phyloP scores from a whole-genome alignment of 1,140 invertebrate genomes.

The Adoxophyes honmai region DNA sequence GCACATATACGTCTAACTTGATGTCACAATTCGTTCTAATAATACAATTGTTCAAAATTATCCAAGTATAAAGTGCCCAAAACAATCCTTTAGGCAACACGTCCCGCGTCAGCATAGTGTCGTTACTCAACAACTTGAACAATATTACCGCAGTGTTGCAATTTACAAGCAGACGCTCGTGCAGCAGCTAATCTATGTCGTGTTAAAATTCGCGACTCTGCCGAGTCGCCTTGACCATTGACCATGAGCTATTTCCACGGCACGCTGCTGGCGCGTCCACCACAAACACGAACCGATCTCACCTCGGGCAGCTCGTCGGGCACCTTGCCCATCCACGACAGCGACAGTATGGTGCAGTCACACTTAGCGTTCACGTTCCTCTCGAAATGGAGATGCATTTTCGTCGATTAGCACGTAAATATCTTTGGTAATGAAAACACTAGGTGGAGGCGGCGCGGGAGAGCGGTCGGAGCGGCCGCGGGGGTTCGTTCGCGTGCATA shows the following conservation, averaged over 20 bases:
- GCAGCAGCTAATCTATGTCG: not conserved
- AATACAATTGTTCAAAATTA: too few species aligned
- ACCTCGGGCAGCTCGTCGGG: conserved; percentile 96
- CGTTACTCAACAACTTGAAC: not conserved
- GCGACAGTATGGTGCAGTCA: conserved; percentile 95
- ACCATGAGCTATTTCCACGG: conserved; percentile 6
- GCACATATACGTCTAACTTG: too few species aligned
- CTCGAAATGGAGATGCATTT: conserved; percentile 95
- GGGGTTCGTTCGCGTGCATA: not conserved
- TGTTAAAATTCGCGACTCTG: conserved; percentile 9
- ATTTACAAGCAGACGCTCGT: conserved; percentile 1
- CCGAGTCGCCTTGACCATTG: conserved; percentile 8
- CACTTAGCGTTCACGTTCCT: conserved; percentile 94
- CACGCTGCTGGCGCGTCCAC: not conserved
- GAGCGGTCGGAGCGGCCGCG: not conserved
- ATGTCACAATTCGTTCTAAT: too few species aligned
- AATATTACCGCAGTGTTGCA: not conserved
- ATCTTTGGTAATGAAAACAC: not conserved
- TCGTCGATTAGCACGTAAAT: conserved; percentile 29
- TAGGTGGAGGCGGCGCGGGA: not conserved
- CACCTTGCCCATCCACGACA: conserved; percentile 99
- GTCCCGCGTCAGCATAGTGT: too few species aligned
- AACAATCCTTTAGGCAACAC: too few species aligned
- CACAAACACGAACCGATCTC: conserved; percentile 43
- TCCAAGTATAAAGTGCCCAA: too few species aligned